Evolutionary conservation across 2,888 invertebrate genomes (phyloP), one percentile per base, ranked within the genome.

Genomic region (Phortica okadai): DNA sequence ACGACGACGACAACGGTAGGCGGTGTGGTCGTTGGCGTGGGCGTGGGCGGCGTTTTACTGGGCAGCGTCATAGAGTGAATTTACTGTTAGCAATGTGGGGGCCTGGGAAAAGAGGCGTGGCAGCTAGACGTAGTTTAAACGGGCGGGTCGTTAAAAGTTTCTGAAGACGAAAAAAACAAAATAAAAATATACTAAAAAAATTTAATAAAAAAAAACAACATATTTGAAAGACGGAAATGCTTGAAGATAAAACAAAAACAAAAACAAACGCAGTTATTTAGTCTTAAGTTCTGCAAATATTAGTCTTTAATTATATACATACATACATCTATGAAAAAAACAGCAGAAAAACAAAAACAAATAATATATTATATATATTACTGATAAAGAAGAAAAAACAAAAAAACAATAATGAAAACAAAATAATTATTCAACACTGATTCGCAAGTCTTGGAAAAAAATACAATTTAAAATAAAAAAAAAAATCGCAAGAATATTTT

Each of bases 221-320:
- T 59, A 16, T 77, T 80, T 74, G 80, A 70, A 62, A 62, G 25
- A 16, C 6, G 14, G 21, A 73, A 74, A 76, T 66, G 11, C 64
- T 80, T 77, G 77, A 33, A 73, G 41, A 83, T 81, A 69, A 83
- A 81, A 84, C 21, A 58, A 56, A 74, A 44, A 59, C 3, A 45
- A 45, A 84, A 85, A 81, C 81, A 87, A 85, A 87, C 86, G 86
- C 88, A 86, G 86, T 86, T 86, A 86, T 86, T 88, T 86, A 86
- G 86, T 86, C 80, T 84, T 86, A 86, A 87, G 86, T 67, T 45
- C 84, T 88, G 85, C 88, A 86, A 86, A 86, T 86, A 86, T 83
- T 88, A 85, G 85, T 74, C 33, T 73, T 83, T 81, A 78, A 67
- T 69, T 72, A 80, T 33, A 74, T 73, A 77, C 21, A 21, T 73